A percentile compares a stretch with the other conserved stretches of the same genome.
Conservation (phyloP, 2,113 vertebrate species). For the Archocentrus centrarchus region DNA sequence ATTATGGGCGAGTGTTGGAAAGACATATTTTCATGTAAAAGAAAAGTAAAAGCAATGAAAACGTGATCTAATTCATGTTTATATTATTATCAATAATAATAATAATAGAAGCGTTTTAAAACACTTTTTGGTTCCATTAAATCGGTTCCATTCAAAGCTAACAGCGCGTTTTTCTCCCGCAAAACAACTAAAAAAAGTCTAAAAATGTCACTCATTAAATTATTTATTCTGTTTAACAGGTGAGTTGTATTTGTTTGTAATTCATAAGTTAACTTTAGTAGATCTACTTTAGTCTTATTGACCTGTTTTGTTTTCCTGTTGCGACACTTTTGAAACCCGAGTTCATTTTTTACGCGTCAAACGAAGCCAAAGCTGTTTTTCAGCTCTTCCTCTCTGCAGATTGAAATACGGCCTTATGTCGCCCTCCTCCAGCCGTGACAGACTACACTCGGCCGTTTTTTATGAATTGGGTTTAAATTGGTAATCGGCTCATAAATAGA, state of each 20-base stretch:
- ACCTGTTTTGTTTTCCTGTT: neutral
- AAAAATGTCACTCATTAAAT: neutral
- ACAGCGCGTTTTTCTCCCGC: neutral
- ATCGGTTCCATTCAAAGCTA: neutral
- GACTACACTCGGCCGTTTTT: constrained; percentile 24
- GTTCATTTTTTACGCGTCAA: neutral
- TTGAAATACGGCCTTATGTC: neutral
- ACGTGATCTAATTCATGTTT: neutral
- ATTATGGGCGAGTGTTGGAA: neutral
- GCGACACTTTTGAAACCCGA: neutral
- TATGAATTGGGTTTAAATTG: constrained; percentile 68
- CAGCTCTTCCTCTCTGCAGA: neutral
- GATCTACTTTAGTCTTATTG: neutral
- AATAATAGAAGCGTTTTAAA: neutral
- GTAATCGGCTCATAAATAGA: constrained; percentile 63
- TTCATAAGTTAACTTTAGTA: neutral
- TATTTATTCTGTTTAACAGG: neutral
- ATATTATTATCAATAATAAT: neutral
- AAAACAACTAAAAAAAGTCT: neutral
- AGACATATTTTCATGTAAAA: neutral
- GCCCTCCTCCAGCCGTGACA: neutral
- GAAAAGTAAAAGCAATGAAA: neutral
- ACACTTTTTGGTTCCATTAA: neutral
- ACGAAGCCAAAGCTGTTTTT: neutral
- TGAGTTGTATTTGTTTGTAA: neutral